Evolutionary conservation across 1,140 invertebrate species (phyloP), one percentile per base, ranked within the genome.

Genomic region (Colletes latitarsis): DNA sequence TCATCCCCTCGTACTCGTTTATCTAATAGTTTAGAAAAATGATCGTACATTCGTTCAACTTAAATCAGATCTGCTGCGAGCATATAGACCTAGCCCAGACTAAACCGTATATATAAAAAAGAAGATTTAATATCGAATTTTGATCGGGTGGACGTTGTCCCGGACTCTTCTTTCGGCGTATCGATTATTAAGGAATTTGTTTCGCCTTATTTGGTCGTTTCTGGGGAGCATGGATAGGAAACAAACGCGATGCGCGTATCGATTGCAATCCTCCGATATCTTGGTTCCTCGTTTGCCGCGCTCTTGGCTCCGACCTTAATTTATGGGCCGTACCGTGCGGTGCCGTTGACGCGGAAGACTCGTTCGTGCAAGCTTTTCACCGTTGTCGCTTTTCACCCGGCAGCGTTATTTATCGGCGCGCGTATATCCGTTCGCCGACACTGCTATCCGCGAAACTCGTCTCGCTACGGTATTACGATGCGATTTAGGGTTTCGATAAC

Each of bases 241-340:
- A 19, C 6, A 30, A n/a, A 75, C 43, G 57, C 55, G 58, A 63
- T 77, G 68, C 62, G 55, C 53, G 76, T 82, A 74, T 74, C 81
- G 52, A 75, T 58, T 75, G 70, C 21, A 75, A 69, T 57, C 21
- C 17, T 17, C 6, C n/a, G 30, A 71, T 52, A 41, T 55, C 49
- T 46, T 19, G 17, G 55, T 55, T 58, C 66, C 58, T 71, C 67
- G 58, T 62, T 70, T 77, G 46, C 53, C 58, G 64, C 69, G 75
- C 68, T 82, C 68, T 82, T 72, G 74, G 67, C 81, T 82, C 68
- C 64, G 68, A 84, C 81, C 81, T 84, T 82, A 82, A 84, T 84
- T 83, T 73, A 73, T 49, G n/a, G 69, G 1, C 55, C 43, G 64
- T 53, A 53, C 21, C 21, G 15, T 9, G 21, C 30, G 6, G 63